These are phyloP conservation scores for Ceratina australensis DNA, from an alignment of 1,140 invertebrate genomes.

Conservation along the genomic window DNA sequence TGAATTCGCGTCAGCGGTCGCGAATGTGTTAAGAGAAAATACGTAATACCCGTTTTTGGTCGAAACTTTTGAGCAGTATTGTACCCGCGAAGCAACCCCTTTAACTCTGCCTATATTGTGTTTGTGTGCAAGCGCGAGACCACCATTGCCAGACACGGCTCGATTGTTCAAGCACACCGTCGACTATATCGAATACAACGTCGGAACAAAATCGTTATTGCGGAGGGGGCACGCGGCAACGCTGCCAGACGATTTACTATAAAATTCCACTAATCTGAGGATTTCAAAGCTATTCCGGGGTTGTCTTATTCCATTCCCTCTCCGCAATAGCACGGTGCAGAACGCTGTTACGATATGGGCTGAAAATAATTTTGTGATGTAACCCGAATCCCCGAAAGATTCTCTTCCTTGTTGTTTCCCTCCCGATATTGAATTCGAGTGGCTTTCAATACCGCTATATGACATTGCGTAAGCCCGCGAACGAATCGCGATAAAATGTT, in stretches of 20 bases:
- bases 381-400: conserved; percentile 5
- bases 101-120: conserved; percentile 8
- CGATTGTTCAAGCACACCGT: conserved; percentile 59
- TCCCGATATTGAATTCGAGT: conserved; percentile 24
- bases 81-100: not conserved
- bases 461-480: conserved; percentile 10
- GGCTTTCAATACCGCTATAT: conserved; percentile 18
- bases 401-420: conserved; percentile 4
- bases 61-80: too few species aligned
- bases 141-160: conserved; percentile 23
- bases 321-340: too few species aligned
- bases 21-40: too few species aligned
- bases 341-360: not conserved
- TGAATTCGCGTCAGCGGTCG: too few species aligned
- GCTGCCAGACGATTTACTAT: conserved; percentile 39
- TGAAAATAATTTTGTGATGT: conserved; percentile 41
- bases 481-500: conserved; percentile 14
- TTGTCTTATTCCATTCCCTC: not conserved
- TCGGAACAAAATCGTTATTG: conserved; percentile 66
- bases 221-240: conserved; percentile 10
- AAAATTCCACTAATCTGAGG: conserved; percentile 56
- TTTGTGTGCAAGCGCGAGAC: conserved; percentile 22
- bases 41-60: too few species aligned
- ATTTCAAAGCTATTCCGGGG: conserved; percentile 26
- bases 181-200: conserved; percentile 56